Evolutionary conservation across 2,797 vertebrate genomes (phyloP).

Genomic region (Sus cebifrons): DNA sequence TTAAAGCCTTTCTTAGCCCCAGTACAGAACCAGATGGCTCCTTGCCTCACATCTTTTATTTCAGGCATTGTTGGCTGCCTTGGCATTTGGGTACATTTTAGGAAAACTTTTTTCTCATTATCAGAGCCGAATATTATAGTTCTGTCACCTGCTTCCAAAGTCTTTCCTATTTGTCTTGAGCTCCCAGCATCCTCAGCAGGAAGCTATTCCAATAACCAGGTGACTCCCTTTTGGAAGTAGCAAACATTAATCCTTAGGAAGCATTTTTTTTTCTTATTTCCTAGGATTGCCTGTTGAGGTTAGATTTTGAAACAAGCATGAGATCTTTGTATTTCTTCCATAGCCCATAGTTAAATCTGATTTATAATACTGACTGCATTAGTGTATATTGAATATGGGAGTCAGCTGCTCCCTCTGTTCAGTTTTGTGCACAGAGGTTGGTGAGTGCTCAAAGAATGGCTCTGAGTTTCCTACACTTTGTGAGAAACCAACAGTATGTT

Average conservation of each 20-base stretch:
- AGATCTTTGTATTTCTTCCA: constrained; percentile 1
- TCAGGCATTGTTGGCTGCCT: neutral
- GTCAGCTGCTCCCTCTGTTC: neutral
- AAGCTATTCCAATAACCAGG: neutral
- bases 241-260: neutral
- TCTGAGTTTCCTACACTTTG: neutral
- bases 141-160: neutral
- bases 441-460: neutral
- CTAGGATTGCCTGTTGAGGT: neutral
- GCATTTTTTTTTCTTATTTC: neutral
- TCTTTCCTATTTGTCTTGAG: neutral
- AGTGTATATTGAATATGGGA: neutral
- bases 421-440: neutral
- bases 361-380: neutral
- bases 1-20: neutral
- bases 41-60: neutral
- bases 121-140: neutral
- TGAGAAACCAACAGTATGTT: neutral
- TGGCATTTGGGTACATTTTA: neutral
- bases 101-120: neutral
- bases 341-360: neutral
- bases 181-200: neutral
- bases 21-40: neutral
- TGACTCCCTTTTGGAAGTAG: neutral
- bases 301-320: constrained; percentile 35